Base-by-base conservation (phyloP, 2,888 invertebrate genomes). In the Trichopoda pennipes region DNA sequence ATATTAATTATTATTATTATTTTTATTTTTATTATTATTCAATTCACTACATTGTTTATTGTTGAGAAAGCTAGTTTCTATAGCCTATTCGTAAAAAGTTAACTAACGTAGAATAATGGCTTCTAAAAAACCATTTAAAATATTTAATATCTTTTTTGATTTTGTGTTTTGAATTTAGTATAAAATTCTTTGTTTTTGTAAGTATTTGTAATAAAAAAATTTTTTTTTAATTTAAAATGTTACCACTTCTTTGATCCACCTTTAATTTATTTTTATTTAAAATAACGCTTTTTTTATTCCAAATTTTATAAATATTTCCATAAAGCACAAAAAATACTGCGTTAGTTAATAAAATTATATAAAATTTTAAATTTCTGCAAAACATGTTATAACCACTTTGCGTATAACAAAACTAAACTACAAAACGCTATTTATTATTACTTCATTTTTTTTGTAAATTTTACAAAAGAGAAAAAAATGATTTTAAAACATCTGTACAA, bases 221-320 rank as follows among this genome's bases (percentile, higher is more conserved):
- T 38, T 10, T 38, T 38, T 38, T 8, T 8, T 38, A 38, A 38
- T 8, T 23, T 21, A 47, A 47, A 44, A 32, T 8, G 9, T 72
- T 60, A 72, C 70, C 70, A 51, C 17, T 60, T 72, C 70, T 51
- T 17, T 32, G 51, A 60, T 72, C 70, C 38, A 72, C 49, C 14
- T 60, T 21, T 17, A 72, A 17, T 51, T 72, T 51, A 14, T 38
- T 23, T 14, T 14, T 60, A 14, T 60, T 38, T 28, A 49, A 7
- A 9, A 7, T 17, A 17, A 51, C 1, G 4, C 12, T 14, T 38
- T 9, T 17, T 21, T 49, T 56, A 10, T 23, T 17, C 9, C 35
- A 23, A 16, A 21, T 32, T 23, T 44, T 10, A 42, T 49, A 17
- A 17, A 47, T 21, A 21, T 35, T n/a, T 49, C 35, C 12, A 49